Base-by-base conservation (phyloP, 2,888 invertebrate species). In the Leptinotarsa haldemani region DNA sequence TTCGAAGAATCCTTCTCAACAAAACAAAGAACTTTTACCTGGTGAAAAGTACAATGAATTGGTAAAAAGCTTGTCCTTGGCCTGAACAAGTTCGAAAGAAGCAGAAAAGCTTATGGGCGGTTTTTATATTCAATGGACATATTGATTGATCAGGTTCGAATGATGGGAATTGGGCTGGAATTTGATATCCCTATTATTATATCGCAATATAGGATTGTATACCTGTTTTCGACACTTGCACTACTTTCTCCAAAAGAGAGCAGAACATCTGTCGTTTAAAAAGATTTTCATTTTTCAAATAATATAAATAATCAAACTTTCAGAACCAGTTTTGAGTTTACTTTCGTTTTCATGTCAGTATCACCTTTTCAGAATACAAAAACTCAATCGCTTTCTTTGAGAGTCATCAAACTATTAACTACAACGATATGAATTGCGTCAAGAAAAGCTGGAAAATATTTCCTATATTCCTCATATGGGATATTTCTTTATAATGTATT, bases 191-290 rank as follows among this genome's bases (percentile, higher is more conserved):
- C 22, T 46, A 68, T 68, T 68, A 68, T 68, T 68, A 46, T 56
- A 56, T 68, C 52, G 40, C 53, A 67, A 56, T 46, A 18, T 47
- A 52, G 67, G 18, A 68, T 56, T 18, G n/a, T 56, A 67, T 68
- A 68, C 68, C 68, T 68, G 68, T 68, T 53, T 53, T 68, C 2
- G 22, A 68, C 68, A 68, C 68, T 68, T 68, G 68, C 56, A 56
- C 68, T 40, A 68, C 68, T 68, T 68, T 68, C 68, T 56, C 68
- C 15, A 16, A 7, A 53, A 52, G 67, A 67, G 53, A 67, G 47
- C 56, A 46, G 30, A 53, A 52, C 68, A 68, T 56, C 68, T 68
- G 68, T 56, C 18, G 58, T 47, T 22, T 22, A 7, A 16, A 12
- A 52, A 16, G 2, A 66, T 22, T 47, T 12, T 65, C 7, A 65